Conservation (phyloP, 1,140 invertebrate genomes). For the Glossosoma conforme region DNA sequence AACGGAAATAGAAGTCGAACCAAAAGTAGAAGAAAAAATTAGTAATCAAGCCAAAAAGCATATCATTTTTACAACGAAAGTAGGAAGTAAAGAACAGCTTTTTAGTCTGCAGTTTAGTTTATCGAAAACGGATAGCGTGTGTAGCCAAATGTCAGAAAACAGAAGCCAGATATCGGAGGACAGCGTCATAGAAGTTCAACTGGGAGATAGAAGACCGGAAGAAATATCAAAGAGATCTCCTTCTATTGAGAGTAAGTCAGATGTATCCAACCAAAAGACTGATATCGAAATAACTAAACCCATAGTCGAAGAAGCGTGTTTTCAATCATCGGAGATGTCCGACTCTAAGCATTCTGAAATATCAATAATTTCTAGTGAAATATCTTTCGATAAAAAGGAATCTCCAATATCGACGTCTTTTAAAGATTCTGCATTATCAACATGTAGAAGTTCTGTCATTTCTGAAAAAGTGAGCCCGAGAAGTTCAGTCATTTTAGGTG, state of each 20-base stretch:
- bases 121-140: slow-evolving; percentile 46
- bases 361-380: slow-evolving; percentile 17
- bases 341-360: slow-evolving; percentile 21
- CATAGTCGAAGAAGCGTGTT: slow-evolving; percentile 15
- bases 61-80: slow-evolving; percentile 42
- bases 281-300: slow-evolving; percentile 14
- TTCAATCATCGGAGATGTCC: slow-evolving; percentile 18
- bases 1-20: slow-evolving; percentile 7
- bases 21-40: slow-evolving; percentile 22
- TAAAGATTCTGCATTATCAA: slow-evolving; percentile 29
- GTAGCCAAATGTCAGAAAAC: slow-evolving; percentile 43
- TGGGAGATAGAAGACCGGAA: slow-evolving; percentile 18
- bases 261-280: slow-evolving; percentile 5
- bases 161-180: slow-evolving; percentile 31
- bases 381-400: too few species aligned
- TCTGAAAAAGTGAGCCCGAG: slow-evolving; percentile 18
- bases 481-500: slow-evolving; percentile 34
- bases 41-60: slow-evolving; percentile 34
- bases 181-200: slow-evolving; percentile 28
- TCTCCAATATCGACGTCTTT: too few species aligned
- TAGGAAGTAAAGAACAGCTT: slow-evolving; percentile 45
- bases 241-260: slow-evolving; percentile 24
- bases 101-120: slow-evolving; percentile 46
- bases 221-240: slow-evolving; percentile 13
- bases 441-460: slow-evolving; percentile 12